Evolutionary conservation across 2,888 invertebrate species (phyloP).

Genomic region (Drosophila seclusa): DNA sequence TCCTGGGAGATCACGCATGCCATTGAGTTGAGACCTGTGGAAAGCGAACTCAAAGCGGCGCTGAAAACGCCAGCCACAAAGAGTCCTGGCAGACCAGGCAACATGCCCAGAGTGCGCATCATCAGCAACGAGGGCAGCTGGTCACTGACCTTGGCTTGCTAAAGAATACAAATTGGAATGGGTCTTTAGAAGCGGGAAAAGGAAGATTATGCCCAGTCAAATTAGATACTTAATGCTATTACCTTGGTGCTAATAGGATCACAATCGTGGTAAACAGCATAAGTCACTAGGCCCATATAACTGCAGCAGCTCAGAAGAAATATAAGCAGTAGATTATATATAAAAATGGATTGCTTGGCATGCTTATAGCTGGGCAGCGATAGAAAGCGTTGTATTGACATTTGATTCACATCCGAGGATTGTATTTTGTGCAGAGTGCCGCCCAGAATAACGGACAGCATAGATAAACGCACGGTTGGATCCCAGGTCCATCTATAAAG

Average conservation of each 20-base stretch:
- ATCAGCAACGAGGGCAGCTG: conserved; percentile 93
- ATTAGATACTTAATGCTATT: conserved; percentile 17
- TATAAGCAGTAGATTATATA: conserved; percentile 88
- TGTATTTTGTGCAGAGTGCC: conserved; percentile 91
- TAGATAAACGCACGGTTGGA: conserved; percentile 91
- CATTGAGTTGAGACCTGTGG: conserved; percentile 92
- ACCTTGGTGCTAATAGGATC: conserved; percentile 93
- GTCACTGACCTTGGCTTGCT: conserved; percentile 91
- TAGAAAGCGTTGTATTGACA: conserved; percentile 93
- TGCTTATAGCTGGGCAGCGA: conserved; percentile 89
- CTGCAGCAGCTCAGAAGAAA: conserved; percentile 88
- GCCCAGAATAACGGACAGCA: conserved; percentile 91
- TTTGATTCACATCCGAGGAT: conserved; percentile 92
- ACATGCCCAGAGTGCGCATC: conserved; percentile 91
- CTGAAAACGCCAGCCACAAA: conserved; percentile 96
- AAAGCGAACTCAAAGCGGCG: conserved; percentile 93
- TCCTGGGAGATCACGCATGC: conserved; percentile 92
- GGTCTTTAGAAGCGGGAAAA: not conserved
- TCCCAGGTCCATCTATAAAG: conserved; percentile 90
- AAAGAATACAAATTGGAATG: not conserved
- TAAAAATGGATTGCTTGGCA: conserved; percentile 89
- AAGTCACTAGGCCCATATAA: conserved; percentile 90
- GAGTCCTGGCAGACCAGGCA: conserved; percentile 93
- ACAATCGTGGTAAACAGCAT: conserved; percentile 90
- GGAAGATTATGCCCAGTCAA: not conserved